Evolutionary conservation across 2,888 invertebrate species (phyloP), one percentile per base, ranked within the genome.

Genomic region (Cheilosia soror): DNA sequence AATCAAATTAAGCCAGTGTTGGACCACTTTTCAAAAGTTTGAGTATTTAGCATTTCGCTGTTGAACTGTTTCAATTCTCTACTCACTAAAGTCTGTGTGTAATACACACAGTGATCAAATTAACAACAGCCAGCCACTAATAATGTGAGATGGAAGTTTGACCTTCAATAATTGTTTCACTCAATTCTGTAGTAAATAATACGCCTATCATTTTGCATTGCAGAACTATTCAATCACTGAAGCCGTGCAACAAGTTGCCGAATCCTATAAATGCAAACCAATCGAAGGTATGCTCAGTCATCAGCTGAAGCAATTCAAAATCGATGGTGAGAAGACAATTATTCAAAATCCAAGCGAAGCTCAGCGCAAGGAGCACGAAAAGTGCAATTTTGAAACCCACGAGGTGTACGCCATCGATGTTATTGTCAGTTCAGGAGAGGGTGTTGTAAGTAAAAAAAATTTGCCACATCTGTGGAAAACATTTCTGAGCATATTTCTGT

Each of bases 361-460:
- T 33, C 99, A 99, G 92, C 96, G 97, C 89, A 98, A 98, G 91
- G 99, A 99, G 90, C 98, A 99, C 92, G 99, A 99, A 92, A 99
- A 99, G 92, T 97, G 96, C 90, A 97, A 96, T 82, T 95, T 99
- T 91, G 98, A 98, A 91, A 96, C 96, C 69, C 96, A 99, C 92
- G 99, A 99, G 93, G 99, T 99, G 0, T 99, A 98, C 93, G 99
- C 98, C 31, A 97, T 99, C 94, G 99, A 99, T 93, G 97, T 99
- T n/a, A 94, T 99, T 79, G 95, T 99, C 83, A 98, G 98, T 90
- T 96, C 98, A 75, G 99, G 99, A 62, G 98, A 98, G 91, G 98
- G 98, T 90, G 95, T 97, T 92, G 96, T 96, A 93, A 93, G 94
- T 93, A 11, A 11, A 44, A 11, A 44, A 11, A 40, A 60, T 62